Base-by-base conservation (phyloP, 30 jellyfish, hydroid and myxozoan genomes). In the Phacellophora camtschatica region DNA sequence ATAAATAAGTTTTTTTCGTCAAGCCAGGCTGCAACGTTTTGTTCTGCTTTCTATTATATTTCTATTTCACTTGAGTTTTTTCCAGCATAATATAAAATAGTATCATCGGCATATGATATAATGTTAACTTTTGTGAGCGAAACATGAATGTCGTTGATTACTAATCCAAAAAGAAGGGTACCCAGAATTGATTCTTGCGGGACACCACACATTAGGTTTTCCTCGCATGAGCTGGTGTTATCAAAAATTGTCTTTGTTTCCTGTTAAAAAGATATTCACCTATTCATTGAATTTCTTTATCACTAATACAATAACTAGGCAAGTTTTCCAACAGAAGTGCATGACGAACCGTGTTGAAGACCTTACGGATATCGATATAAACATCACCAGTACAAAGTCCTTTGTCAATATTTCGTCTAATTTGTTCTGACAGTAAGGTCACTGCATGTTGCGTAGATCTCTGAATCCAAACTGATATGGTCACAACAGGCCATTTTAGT, bases 201-300 rank as follows among this genome's bases (percentile, higher is more conserved):
- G 80, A 66, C 80, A 69, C 77, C 77, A 74, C 24, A 58, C 55
- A 66, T 55, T 11, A 74, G 31, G 41, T 54, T 57, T 74, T 58
- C 77, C 36, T 74, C 66, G 64, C 88, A 53, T 74, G 88, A 74
- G 88, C 77, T 58, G 79, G 76, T 51, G 79, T 53, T 74, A 74
- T 74, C 63, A 39, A 54, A 74, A 74, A 34, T 74, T 41, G 32
- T 66, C 55, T 74, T 0, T 30, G 53, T 69, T 66, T 66, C 34
- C 80, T n/a, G n/a, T n/a, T n/a, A n/a, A 61, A 61, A 30, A 61
- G 76, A 61, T 61, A 61, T 18, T 24, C 76, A 61, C 76, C 63
- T 10, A 32, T 61, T 57, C 61, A 61, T 32, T 61, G 57, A 18
- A 61, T 12, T 33, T 66, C 64, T 27, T 11, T 33, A 66, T 41